Percentiles rank a stretch among this genome's conserved stretches.
These are phyloP conservation scores for Drosophila orena DNA, from an alignment of 1,140 invertebrate species.

Conservation along the genomic window DNA sequence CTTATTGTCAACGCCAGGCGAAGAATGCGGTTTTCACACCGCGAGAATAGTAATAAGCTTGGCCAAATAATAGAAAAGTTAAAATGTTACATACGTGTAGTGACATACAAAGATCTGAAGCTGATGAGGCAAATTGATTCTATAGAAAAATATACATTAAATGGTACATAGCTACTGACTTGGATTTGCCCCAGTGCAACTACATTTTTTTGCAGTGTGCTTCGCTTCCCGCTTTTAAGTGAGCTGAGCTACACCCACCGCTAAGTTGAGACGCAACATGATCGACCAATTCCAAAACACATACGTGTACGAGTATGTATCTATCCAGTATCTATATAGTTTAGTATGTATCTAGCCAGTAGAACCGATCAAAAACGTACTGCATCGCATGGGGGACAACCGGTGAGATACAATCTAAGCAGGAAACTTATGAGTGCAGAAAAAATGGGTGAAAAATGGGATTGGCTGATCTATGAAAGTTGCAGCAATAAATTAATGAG, in stretches of 20 bases:
- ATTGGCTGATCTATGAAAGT: constrained; percentile 12
- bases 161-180: background rate
- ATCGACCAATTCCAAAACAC: constrained; percentile 10
- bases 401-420: constrained; percentile 41
- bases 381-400: constrained; percentile 24
- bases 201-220: constrained; percentile 3
- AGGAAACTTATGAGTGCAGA: constrained; percentile 29
- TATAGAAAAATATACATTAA: background rate
- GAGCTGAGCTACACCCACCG: constrained; percentile 41
- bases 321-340: background rate
- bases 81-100: too few relatives aligned
- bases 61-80: too few relatives aligned
- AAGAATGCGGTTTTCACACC: constrained; percentile 53
- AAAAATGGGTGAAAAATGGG: constrained; percentile 25
- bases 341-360: background rate
- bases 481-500: background rate
- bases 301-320: constrained; percentile 7
- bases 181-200: background rate
- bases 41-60: background rate
- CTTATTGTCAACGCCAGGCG: constrained; percentile 70
- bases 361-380: constrained; percentile 7
- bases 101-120: too few relatives aligned
- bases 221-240: constrained; percentile 38
- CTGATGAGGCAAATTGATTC: too few relatives aligned
- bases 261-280: background rate